Conservation (phyloP, 2,888 invertebrate species). For the Bellardia pandia region DNA sequence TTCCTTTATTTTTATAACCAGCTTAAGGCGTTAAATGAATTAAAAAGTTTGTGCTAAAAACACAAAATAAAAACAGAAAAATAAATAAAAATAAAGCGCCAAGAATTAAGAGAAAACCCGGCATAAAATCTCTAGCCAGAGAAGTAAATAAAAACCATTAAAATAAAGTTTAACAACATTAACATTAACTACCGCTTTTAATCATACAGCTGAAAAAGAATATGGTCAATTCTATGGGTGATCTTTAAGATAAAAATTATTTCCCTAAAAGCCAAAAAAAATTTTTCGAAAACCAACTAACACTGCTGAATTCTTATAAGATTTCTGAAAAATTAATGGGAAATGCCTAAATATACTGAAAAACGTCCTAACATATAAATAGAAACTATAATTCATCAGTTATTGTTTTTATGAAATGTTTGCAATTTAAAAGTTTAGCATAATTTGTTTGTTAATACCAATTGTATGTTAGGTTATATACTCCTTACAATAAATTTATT, state of each 20-base stretch:
- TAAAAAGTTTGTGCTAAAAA: slow-evolving; percentile 61
- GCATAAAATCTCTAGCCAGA: background rate
- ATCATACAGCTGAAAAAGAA: slow-evolving; percentile 25
- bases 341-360: no score
- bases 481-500: no score
- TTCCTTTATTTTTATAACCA: slow-evolving; percentile 1
- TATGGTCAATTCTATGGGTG: background rate
- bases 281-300: no score
- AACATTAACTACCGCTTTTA: slow-evolving; percentile 36
- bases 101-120: slow-evolving; percentile 2
- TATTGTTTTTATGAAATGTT: no score
- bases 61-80: background rate
- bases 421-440: no score
- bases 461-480: background rate
- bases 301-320: background rate
- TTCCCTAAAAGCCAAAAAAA: background rate
- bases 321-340: background rate
- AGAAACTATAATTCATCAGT: no score
- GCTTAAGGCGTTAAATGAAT: slow-evolving; percentile 67
- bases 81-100: slow-evolving; percentile 13
- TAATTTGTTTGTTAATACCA: background rate
- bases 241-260: background rate
- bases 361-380: no score
- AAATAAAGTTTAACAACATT: slow-evolving; percentile 43
- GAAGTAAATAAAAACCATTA: slow-evolving; percentile 12